Base-by-base conservation (phyloP, 2,888 invertebrate genomes). In the Mythimna ferrago region DNA sequence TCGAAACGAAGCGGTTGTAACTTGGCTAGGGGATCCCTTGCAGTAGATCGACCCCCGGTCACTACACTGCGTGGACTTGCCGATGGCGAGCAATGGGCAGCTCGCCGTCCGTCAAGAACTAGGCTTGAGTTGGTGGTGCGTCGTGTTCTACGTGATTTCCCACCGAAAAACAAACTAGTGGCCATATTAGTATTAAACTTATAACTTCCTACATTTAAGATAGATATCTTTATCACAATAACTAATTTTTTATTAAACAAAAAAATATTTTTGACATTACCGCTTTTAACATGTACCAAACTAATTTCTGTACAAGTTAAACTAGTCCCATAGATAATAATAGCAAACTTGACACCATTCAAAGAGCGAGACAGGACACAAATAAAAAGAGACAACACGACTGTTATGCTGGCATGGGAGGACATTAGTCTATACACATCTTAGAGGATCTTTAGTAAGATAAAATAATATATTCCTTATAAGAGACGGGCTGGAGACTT, bases 331-430 rank as follows among this genome's bases (percentile, higher is more conserved):
- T 73, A 79, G 83, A 83, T 83, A 86, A 85, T 86, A 81, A 82
- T 78, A 85, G 85, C 83, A 83, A 84, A 89, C 89, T 86, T 84
- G 87, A 87, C 85, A 87, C 84, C 73, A 82, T 83, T 82, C 83
- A 71, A 75, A 71, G 80, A 88, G 68, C 21, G 81, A 70, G 84
- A 87, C 60, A 60, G 79, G 66, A 66, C 66, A 77, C 64, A 72
- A 75, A 84, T 82, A 21, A 79, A 86, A 76, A 80, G 69, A 74
- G 79, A 83, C 57, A 53, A 56, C 73, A 63, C 75, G 66, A 76
- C 80, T 73, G 71, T 73, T 76, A 69, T 66, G 65, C 68, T 73
- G 57, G 78, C 65, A 67, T 56, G 53, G 64, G 51, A 73, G 66
- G 76, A 80, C 73, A 76, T 73, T 79, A 80, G 65, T 81, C 62